A percentile compares a stretch with the other conserved stretches of the same genome.
These are phyloP conservation scores for Rhinoderma darwinii DNA, from an alignment of 2,113 vertebrate genomes.

Conservation along the genomic window DNA sequence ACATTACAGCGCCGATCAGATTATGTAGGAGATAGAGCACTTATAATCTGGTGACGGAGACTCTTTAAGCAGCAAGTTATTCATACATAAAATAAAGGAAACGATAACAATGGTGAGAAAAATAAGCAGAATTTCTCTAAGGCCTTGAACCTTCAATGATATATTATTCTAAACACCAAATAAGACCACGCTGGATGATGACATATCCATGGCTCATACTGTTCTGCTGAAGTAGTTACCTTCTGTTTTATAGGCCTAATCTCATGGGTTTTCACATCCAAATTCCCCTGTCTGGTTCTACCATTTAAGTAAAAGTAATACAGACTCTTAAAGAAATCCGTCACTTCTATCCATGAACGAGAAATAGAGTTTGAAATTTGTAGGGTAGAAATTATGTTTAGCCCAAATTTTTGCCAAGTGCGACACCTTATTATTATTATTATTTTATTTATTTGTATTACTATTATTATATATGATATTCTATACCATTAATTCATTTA, in stretches of 20 bases:
- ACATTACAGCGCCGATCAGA: too few relatives aligned
- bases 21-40: too few relatives aligned
- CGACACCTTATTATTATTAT: too few relatives aligned
- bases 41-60: too few relatives aligned
- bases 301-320: not conserved
- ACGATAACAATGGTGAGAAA: not conserved
- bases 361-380: too few relatives aligned
- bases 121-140: not conserved
- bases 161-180: not conserved
- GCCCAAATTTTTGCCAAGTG: too few relatives aligned
- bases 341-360: not conserved
- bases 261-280: slow-evolving; percentile 21
- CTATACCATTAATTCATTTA: too few relatives aligned
- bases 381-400: too few relatives aligned
- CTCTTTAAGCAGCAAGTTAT: not conserved
- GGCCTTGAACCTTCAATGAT: not conserved
- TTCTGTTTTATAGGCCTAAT: not conserved
- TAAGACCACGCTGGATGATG: not conserved
- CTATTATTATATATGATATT: too few relatives aligned
- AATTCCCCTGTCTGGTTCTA: slow-evolving; percentile 22
- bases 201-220: slow-evolving; percentile 1
- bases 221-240: slow-evolving; percentile 25
- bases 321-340: not conserved
- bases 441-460: too few relatives aligned
- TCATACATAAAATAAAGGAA: not conserved